Conservation (phyloP, 2,113 vertebrate species). For the Laterallus jamaicensis region DNA sequence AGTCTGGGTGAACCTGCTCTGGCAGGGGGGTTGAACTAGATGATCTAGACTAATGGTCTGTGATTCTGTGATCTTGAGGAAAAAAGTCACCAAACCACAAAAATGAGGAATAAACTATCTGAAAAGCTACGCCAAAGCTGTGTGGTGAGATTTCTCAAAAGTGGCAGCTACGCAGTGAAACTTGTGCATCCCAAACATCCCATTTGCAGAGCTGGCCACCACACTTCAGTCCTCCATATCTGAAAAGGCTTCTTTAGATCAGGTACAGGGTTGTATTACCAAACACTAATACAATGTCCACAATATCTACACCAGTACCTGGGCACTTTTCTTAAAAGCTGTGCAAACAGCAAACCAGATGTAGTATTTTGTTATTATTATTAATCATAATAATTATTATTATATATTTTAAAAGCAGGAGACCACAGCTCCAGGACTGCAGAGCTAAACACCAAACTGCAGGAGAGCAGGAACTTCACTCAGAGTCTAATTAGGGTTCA, state of each 20-base stretch:
- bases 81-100: accelerated
- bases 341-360: not conserved
- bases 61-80: not conserved
- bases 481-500: not conserved
- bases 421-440: not conserved
- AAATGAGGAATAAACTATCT: not conserved
- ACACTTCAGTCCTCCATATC: not conserved
- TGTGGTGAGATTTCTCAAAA: not conserved
- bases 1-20: too few relatives aligned
- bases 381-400: not conserved
- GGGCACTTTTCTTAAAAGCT: not conserved
- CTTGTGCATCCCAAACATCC: not conserved
- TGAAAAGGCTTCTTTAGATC: not conserved
- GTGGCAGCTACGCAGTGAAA: not conserved
- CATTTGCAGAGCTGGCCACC: not conserved
- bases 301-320: not conserved
- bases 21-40: too few relatives aligned
- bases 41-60: too few relatives aligned
- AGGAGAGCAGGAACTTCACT: not conserved
- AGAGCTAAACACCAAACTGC: slow-evolving; percentile 1
- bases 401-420: not conserved
- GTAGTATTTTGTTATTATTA: not conserved
- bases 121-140: not conserved
- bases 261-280: not conserved
- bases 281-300: not conserved